Base-by-base conservation (phyloP, 2,113 vertebrate species). In the Scomber scombrus region DNA sequence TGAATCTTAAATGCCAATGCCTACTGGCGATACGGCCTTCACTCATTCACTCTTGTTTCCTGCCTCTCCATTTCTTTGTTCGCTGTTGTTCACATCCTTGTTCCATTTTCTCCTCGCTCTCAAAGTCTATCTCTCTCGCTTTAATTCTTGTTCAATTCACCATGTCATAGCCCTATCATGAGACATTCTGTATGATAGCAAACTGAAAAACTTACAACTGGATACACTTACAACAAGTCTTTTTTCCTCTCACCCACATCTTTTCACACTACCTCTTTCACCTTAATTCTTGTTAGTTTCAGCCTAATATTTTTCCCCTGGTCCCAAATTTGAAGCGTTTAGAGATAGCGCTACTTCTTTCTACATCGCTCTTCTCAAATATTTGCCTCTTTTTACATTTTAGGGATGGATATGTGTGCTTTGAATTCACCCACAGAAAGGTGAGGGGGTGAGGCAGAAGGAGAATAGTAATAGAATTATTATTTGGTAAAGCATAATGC, bases 1-100 rank as follows among this genome's bases (percentile, higher is more conserved):
- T 92, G 80, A 89, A 90, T 92, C 81, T 88, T 82, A 90, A 91
- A 93, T 86, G 91, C 80, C 90, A 90, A 71, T 80, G 87, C 88
- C 89, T 82, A 55, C 55, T 73, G 81, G 85, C 85, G 10, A 63
- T 80, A 58, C 21, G 10, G 65, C 74, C 76, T 78, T 85, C 83
- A 60, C 46, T 86, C 69, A 40, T 74, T 75, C 62, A 51, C 23
- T 70, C 67, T 23, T 51, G 43, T n/a, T 21, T 65, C 52, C 68
- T 63, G 43, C 68, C 26, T 73, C 56, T 80, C 34, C 55, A 43
- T 74, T 73, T 65, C 29, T 79, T 75, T 83, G 51, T 70, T 82
- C 11, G 11, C 71, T 69, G 54, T 46, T 71, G 75, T 82, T 87
- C 70, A 79, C 70, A 72, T 82, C 69, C 69, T 54, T 11, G 46